Evolutionary conservation across 2,888 invertebrate species (phyloP).

Genomic region (Drepana falcataria): DNA sequence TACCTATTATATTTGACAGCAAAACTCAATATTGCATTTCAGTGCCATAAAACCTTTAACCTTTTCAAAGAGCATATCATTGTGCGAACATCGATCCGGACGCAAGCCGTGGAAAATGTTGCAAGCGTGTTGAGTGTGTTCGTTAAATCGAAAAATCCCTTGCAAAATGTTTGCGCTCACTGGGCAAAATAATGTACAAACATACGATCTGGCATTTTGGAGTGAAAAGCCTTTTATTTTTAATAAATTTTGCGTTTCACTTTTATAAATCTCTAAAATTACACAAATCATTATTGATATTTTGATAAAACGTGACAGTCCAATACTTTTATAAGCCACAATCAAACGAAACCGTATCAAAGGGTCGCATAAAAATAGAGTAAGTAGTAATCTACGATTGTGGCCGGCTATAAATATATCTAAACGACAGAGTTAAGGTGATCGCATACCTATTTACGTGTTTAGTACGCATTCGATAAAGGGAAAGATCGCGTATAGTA

Average conservation of each 20-base stretch:
- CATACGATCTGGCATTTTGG: too few relatives aligned
- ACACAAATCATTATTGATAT: not conserved
- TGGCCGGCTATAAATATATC: slow-evolving; percentile 37
- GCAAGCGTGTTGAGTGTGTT: slow-evolving; percentile 1
- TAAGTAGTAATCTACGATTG: slow-evolving; percentile 21
- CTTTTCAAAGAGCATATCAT: not conserved
- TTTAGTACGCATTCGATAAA: slow-evolving; percentile 59
- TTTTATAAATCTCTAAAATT: too few relatives aligned
- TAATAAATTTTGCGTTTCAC: too few relatives aligned
- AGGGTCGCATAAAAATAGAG: slow-evolving; percentile 8
- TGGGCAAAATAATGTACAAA: not conserved
- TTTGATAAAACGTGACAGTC: not conserved
- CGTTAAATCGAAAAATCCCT: slow-evolving; percentile 3
- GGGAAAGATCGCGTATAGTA: slow-evolving; percentile 68
- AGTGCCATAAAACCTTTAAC: not conserved
- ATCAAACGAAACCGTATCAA: slow-evolving; percentile 16
- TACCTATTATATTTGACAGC: not conserved
- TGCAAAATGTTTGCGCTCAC: slow-evolving; percentile 1
- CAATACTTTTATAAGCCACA: slow-evolving; percentile 6
- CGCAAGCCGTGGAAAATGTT: slow-evolving; percentile 1
- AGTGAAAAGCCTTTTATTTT: too few relatives aligned
- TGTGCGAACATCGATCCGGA: not conserved
- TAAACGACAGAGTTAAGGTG: slow-evolving; percentile 51
- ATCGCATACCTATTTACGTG: slow-evolving; percentile 64
- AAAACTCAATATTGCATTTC: not conserved